Evolutionary conservation across 2,797 vertebrate genomes (phyloP).

Genomic region (Sebastes ruberrimus): DNA sequence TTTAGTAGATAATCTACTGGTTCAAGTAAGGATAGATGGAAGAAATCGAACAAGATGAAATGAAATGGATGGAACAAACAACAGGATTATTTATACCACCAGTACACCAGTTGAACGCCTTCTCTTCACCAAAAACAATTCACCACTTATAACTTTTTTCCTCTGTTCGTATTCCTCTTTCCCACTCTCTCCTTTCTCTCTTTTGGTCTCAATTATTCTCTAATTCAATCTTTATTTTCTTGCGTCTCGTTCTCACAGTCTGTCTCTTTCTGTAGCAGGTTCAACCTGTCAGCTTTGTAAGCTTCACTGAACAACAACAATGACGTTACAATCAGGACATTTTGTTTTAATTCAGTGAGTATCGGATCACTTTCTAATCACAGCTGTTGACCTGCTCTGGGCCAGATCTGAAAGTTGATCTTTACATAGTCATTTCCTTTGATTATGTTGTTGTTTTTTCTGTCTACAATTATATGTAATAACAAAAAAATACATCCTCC

Average conservation of each 20-base stretch:
- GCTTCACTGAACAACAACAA: slow-evolving; percentile 15
- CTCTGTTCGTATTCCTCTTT: neutral
- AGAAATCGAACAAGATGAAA: accelerated
- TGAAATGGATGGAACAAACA: neutral
- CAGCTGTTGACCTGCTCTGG: neutral
- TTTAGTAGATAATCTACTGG: too few relatives aligned
- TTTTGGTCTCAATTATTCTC: neutral
- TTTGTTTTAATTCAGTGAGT: neutral
- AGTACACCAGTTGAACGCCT: neutral
- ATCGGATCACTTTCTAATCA: neutral
- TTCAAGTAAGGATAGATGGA: neutral
- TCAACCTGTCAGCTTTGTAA: slow-evolving; percentile 8
- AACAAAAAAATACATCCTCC: neutral
- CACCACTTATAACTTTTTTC: neutral
- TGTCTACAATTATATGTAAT: neutral
- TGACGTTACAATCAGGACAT: neutral
- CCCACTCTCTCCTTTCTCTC: neutral
- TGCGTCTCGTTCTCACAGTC: neutral
- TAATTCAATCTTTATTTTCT: neutral
- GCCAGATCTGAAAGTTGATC: neutral
- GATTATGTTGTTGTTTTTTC: neutral
- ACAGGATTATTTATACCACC: neutral
- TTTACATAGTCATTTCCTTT: neutral
- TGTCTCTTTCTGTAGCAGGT: neutral
- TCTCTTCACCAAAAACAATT: neutral